A percentile compares a stretch with the other conserved stretches of the same genome.
phyloP scores from a whole-genome alignment of 2,113 vertebrate species.

The Nothocercus julius region DNA sequence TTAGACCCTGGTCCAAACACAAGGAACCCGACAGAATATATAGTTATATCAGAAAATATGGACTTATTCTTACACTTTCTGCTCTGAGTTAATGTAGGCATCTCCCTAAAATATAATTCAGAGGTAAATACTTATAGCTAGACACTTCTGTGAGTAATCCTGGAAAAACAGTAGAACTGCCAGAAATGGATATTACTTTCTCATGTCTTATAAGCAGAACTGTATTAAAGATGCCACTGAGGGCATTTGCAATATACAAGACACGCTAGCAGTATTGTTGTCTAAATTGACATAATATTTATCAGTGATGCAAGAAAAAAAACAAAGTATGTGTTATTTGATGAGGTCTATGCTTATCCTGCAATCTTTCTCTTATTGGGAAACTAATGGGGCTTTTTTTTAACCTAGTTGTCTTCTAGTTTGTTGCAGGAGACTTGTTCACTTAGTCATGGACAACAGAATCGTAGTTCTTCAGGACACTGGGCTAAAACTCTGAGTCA shows the following conservation, averaged over 20 bases:
- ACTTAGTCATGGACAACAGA: background rate
- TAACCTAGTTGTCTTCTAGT: background rate
- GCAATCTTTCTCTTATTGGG: background rate
- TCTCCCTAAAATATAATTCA: background rate
- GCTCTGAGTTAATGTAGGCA: background rate
- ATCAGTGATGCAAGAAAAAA: background rate
- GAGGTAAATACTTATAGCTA: background rate
- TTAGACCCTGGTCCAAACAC: no score
- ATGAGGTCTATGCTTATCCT: background rate
- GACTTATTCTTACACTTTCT: background rate
- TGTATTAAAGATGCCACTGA: background rate
- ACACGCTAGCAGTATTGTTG: background rate
- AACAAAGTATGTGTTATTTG: background rate
- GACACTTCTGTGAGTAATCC: background rate
- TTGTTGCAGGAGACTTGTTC: background rate
- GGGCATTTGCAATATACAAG: background rate
- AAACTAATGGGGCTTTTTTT: background rate
- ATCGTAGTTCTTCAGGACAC: background rate
- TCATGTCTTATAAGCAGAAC: background rate
- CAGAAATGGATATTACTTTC: background rate
- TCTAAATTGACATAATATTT: background rate
- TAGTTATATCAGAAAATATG: background rate
- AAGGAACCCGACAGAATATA: background rate
- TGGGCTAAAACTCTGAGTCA: background rate
- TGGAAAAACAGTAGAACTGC: background rate